Percentiles rank a stretch among this genome's conserved stretches.
Evolutionary conservation across 1,140 invertebrate species (phyloP).

Genomic region (Ctenoplectra terminalis): DNA sequence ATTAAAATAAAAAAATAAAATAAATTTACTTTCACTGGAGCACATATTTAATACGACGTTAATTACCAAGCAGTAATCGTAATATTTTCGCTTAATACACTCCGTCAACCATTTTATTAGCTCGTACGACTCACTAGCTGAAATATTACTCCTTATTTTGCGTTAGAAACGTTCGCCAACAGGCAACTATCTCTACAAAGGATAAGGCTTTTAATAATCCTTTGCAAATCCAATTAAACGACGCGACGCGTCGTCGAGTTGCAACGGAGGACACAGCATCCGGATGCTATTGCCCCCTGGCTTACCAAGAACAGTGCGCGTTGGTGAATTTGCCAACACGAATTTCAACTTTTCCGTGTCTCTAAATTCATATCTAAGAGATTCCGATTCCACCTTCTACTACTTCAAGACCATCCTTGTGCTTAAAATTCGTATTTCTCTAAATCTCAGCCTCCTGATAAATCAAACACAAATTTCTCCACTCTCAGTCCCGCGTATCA

Average conservation of each 20-base stretch:
- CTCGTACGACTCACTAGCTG: not conserved
- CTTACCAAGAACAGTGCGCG: too few species aligned
- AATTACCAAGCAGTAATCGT: not conserved
- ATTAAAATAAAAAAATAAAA: too few species aligned
- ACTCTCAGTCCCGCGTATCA: not conserved
- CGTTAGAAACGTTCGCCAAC: not conserved
- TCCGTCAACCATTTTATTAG: not conserved
- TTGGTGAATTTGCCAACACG: not conserved
- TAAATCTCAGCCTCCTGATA: too few species aligned
- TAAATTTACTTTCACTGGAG: too few species aligned
- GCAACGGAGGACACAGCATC: not conserved
- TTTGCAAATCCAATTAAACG: constrained; percentile 53
- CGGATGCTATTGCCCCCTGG: constrained; percentile 2
- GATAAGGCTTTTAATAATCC: constrained; percentile 52
- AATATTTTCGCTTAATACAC: not conserved
- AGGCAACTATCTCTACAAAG: constrained; percentile 34
- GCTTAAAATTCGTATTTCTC: too few species aligned
- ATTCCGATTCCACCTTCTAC: too few species aligned
- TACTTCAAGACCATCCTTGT: too few species aligned
- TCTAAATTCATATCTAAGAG: too few species aligned
- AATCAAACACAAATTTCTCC: too few species aligned
- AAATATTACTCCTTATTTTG: not conserved
- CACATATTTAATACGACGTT: too few species aligned
- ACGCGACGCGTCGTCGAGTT: constrained; percentile 30
- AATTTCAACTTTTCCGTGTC: too few species aligned